A percentile compares a stretch with the other conserved stretches of the same genome.
Evolutionary conservation across 64 coral and sea anemone species (phyloP).

Genomic region (Dendronephthya gigantea): DNA sequence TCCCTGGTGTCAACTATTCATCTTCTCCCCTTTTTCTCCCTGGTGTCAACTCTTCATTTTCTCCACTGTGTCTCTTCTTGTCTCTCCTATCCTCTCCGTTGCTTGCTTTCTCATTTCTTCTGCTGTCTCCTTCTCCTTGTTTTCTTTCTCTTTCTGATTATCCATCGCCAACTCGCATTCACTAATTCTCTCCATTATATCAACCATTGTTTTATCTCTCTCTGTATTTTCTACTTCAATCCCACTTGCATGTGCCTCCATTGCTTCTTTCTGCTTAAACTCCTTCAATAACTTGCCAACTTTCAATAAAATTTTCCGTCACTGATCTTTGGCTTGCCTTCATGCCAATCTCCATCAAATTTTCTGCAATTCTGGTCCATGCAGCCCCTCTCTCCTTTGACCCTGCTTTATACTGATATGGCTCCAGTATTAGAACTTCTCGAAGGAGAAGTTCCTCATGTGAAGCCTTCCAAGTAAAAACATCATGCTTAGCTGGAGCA

Average conservation of each 20-base stretch:
- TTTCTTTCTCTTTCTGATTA: constrained; percentile 6
- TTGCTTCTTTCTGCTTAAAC: constrained; percentile 31
- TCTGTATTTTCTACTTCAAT: constrained; percentile 36
- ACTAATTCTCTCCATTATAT: constrained; percentile 20
- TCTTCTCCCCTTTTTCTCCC: too few relatives aligned
- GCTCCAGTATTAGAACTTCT: constrained; percentile 25
- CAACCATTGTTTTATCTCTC: constrained; percentile 1
- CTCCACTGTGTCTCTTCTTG: background rate
- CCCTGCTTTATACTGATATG: constrained; percentile 3
- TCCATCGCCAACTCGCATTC: background rate
- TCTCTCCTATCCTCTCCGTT: constrained; percentile 35
- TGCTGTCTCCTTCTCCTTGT: constrained; percentile 30
- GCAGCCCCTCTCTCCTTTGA: constrained; percentile 25
- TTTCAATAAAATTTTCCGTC: constrained; percentile 30
- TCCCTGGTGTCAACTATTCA: background rate
- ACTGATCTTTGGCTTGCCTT: constrained; percentile 34
- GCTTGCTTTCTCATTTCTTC: constrained; percentile 45
- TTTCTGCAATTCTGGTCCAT: constrained; percentile 35
- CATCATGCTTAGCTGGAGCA: too few relatives aligned
- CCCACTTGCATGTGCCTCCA: constrained; percentile 27
- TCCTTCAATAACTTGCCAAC: constrained; percentile 33
- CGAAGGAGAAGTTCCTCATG: constrained; percentile 11
- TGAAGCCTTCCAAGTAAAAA: constrained; percentile 21
- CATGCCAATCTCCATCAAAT: constrained; percentile 3
- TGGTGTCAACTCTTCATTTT: background rate